Evolutionary conservation across 2,113 vertebrate species (phyloP), one percentile per base, ranked within the genome.

Genomic region (Neogale vison): DNA sequence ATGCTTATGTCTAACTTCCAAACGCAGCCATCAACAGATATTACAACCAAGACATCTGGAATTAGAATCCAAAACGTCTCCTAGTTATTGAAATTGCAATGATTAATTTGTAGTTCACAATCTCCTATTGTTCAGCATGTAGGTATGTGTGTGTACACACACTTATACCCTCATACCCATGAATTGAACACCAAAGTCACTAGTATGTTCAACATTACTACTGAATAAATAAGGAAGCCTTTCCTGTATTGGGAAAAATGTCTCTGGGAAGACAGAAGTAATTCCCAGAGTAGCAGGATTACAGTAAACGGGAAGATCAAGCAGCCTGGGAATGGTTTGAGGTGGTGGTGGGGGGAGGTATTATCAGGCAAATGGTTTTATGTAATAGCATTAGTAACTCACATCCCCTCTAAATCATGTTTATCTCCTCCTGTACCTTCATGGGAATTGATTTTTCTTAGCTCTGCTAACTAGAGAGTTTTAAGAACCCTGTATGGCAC

Each of bases 251-350:
- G 96, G 93, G 72, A 97, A 93, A 97, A 97, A 96, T 96, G 88
- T 95, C 96, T 96, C 95, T 87, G 93, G 55, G 82, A 97, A 98
- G 95, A 97, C 80, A 93, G 93, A 95, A 92, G 96, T 98, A 98
- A 98, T 98, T 98, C 97, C 98, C 98, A 98, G 96, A 85, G 98
- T 98, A 98, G 98, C 94, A 98, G 96, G 92, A 98, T 98, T 98
- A 98, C 88, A 90, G 97, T 98, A 98, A 99, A 99, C 98, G 98
- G 97, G 95, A 98, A 98, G 97, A 98, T 98, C 52, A 69, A 47
- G 96, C 89, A 97, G 94, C 93, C 93, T 96, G 96, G 94, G 97
- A 97, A 84, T 91, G 95, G 82, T 42, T n/a, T 31, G 85, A 93
- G 93, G 95, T 9, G 52, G 52, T 5, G 17, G 42, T 42, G 52